phyloP scores from a whole-genome alignment of 2,797 vertebrate species.

The Bryconaethiops microstoma region DNA sequence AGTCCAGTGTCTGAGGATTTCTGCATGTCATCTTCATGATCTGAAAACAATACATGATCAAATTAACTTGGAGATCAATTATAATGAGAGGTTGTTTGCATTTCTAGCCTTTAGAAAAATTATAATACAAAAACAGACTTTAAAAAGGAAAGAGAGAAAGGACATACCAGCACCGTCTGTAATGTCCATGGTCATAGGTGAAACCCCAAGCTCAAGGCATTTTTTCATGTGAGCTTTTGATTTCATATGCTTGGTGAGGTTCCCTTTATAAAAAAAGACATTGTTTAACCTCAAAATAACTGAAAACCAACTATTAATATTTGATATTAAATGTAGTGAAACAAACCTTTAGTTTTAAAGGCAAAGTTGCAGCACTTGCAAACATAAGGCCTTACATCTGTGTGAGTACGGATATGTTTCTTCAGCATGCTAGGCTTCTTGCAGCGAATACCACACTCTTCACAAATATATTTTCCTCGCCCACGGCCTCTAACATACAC shows the following conservation, averaged over 20 bases:
- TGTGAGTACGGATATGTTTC: constrained; percentile 98
- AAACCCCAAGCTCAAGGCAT: constrained; percentile 96
- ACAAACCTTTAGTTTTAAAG: constrained; percentile 98
- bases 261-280: constrained; percentile 78
- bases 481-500: constrained; percentile 98
- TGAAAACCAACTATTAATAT: not conserved
- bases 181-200: constrained; percentile 90
- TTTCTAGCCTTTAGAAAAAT: not conserved
- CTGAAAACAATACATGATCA: constrained; percentile 41
- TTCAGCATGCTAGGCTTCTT: constrained; percentile 99
- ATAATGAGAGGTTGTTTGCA: not conserved
- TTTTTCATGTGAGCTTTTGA: constrained; percentile 99
- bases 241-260: constrained; percentile 99
- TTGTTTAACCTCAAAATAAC: constrained; percentile 8
- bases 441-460: constrained; percentile 99
- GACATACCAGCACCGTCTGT: constrained; percentile 90
- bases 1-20: constrained; percentile 80
- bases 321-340: constrained; percentile 8
- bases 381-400: constrained; percentile 95
- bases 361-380: constrained; percentile 99
- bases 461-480: constrained; percentile 98
- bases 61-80: not conserved
- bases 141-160: not conserved
- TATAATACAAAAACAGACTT: not conserved
- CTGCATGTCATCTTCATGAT: constrained; percentile 83